Conservation (phyloP, 2,113 vertebrate genomes). For the Gulo gulo region DNA sequence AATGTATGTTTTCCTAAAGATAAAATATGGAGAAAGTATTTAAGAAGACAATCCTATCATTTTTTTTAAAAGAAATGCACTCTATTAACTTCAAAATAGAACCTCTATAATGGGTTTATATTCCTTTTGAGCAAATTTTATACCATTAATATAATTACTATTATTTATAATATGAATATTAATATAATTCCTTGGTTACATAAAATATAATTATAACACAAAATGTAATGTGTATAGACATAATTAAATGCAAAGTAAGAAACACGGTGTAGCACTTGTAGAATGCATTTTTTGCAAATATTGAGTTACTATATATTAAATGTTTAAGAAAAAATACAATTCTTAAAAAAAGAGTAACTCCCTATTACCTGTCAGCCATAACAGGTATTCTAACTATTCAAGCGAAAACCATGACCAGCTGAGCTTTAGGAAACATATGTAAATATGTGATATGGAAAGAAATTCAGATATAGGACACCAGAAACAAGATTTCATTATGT, state of each 20-base stretch:
- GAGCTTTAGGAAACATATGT: not conserved
- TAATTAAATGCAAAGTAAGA: not conserved
- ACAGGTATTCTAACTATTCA: not conserved
- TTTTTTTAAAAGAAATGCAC: not conserved
- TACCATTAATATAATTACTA: not conserved
- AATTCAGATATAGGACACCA: not conserved
- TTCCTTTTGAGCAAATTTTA: not conserved
- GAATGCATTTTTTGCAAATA: not conserved
- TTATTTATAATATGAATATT: not conserved
- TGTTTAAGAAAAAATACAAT: not conserved
- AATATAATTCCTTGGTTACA: not conserved
- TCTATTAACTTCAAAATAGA: not conserved
- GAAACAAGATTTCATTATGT: not conserved
- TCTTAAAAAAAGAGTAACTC: not conserved
- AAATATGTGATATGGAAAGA: not conserved
- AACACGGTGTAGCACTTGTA: not conserved
- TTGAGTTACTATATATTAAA: not conserved
- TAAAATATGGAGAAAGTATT: not conserved
- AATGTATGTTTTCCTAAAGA: not conserved
- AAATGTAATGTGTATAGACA: not conserved
- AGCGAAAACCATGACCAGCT: not conserved
- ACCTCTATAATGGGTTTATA: not conserved
- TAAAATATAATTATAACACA: not conserved
- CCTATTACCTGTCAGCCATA: not conserved
- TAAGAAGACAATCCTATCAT: not conserved